Percentiles rank a stretch among this genome's conserved stretches.
Evolutionary conservation across 2,888 invertebrate genomes (phyloP).

Genomic region (Drosophila conformis): DNA sequence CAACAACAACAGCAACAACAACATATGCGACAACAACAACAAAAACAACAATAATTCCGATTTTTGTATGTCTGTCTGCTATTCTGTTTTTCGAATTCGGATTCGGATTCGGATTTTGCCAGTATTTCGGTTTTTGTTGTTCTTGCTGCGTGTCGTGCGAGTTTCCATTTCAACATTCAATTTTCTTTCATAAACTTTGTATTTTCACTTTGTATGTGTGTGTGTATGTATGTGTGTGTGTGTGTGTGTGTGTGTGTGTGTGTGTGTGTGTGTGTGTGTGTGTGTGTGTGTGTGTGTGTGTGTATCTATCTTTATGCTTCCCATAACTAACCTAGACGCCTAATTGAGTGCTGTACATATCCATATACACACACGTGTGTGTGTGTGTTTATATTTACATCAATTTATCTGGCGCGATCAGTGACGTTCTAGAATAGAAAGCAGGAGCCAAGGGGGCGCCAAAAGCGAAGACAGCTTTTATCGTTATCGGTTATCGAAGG

Average conservation of each 20-base stretch:
- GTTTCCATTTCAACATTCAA: slow-evolving; percentile 79
- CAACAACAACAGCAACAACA: slow-evolving; percentile 6
- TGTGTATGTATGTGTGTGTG: slow-evolving; percentile 3
- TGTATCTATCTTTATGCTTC: slow-evolving; percentile 4
- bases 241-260: not conserved
- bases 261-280: not conserved
- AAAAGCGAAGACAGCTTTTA: not conserved
- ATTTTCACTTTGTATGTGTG: slow-evolving; percentile 43
- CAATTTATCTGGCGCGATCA: slow-evolving; percentile 16
- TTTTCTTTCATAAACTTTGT: slow-evolving; percentile 76
- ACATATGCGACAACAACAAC: not conserved
- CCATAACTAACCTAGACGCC: slow-evolving; percentile 55
- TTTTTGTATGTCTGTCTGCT: slow-evolving; percentile 39
- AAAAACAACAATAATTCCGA: slow-evolving; percentile 6
- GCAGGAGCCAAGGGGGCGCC: slow-evolving; percentile 14
- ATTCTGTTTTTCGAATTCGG: slow-evolving; percentile 23
- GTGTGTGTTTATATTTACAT: not conserved
- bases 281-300: not conserved
- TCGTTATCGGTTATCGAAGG: not conserved
- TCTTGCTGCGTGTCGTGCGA: slow-evolving; percentile 50
- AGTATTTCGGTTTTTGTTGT: slow-evolving; percentile 14
- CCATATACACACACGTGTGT: slow-evolving; percentile 5
- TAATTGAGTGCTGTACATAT: slow-evolving; percentile 56
- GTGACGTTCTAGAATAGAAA: slow-evolving; percentile 35
- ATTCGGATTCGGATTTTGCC: slow-evolving; percentile 16